Evolutionary conservation across 2,113 vertebrate species (phyloP).

Genomic region (Manacus vitellinus): DNA sequence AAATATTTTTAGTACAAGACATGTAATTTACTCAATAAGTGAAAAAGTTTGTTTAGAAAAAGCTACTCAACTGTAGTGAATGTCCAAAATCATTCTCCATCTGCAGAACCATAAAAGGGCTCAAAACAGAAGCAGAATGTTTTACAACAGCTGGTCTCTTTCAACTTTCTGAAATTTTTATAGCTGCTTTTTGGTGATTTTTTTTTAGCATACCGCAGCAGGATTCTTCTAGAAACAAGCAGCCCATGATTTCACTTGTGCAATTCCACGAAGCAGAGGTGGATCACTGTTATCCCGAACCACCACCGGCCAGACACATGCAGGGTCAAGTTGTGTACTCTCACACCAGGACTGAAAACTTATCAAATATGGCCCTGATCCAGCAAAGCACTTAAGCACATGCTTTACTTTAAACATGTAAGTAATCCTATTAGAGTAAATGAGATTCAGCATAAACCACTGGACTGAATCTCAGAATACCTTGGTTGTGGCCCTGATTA

Average conservation of each 20-base stretch:
- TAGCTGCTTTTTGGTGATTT: neutral
- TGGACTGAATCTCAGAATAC: slow-evolving; percentile 53
- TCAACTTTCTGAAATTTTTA: slow-evolving; percentile 45
- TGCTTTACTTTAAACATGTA: slow-evolving; percentile 65
- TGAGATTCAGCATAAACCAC: slow-evolving; percentile 61
- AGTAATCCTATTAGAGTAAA: slow-evolving; percentile 63
- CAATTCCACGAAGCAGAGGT: neutral
- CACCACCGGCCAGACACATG: neutral
- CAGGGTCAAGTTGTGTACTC: slow-evolving; percentile 6
- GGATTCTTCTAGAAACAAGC: neutral
- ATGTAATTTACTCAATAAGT: slow-evolving; percentile 28
- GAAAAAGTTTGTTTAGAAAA: slow-evolving; percentile 58
- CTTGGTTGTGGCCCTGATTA: slow-evolving; percentile 27
- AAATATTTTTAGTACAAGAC: slow-evolving; percentile 55
- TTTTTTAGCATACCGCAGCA: neutral
- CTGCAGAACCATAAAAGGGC: slow-evolving; percentile 64
- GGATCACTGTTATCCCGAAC: neutral
- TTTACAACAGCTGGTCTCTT: slow-evolving; percentile 57
- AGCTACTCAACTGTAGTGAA: slow-evolving; percentile 10
- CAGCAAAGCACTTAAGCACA: slow-evolving; percentile 67
- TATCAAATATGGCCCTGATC: slow-evolving; percentile 63
- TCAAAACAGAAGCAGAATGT: slow-evolving; percentile 53
- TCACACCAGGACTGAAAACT: slow-evolving; percentile 44
- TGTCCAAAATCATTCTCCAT: slow-evolving; percentile 50
- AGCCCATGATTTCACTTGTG: neutral